Evolutionary conservation across 1,140 invertebrate genomes (phyloP).

Genomic region (Tachypleus tridentatus): DNA sequence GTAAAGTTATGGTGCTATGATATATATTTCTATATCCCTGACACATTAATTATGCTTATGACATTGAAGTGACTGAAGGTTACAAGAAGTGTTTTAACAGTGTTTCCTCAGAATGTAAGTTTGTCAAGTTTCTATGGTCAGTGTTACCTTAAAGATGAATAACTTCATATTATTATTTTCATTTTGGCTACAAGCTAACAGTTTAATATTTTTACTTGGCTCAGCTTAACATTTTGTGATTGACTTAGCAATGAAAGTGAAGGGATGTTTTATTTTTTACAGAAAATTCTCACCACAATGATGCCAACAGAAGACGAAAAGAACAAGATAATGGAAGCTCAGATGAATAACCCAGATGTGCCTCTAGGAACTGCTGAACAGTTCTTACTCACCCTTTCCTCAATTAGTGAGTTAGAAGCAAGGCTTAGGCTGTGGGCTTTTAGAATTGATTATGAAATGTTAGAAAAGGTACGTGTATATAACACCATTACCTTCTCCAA

Average conservation of each 20-base stretch:
- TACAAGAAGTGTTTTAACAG: too few species aligned
- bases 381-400: conserved; percentile 87
- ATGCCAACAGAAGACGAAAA: conserved; percentile 95
- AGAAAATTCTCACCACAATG: conserved; percentile 90
- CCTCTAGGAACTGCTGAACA: conserved; percentile 96
- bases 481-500: background rate
- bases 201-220: too few species aligned
- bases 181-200: too few species aligned
- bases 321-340: conserved; percentile 89
- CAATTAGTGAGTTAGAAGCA: conserved; percentile 89
- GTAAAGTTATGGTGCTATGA: too few species aligned
- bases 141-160: too few species aligned
- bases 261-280: conserved; percentile 8
- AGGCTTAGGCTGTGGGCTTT: conserved; percentile 89
- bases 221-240: too few species aligned
- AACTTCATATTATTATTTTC: too few species aligned
- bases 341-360: conserved; percentile 82
- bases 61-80: too few species aligned
- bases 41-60: too few species aligned
- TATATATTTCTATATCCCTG: too few species aligned
- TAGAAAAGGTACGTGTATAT: conserved; percentile 58
- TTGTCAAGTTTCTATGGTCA: too few species aligned
- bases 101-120: too few species aligned
- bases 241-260: conserved; percentile 2
- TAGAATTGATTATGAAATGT: conserved; percentile 93